A percentile compares a stretch with the other conserved stretches of the same genome.
Evolutionary conservation across 35 echinoderm and acorn worm genomes (phyloP).

Genomic region (Stichopus chloronotus): DNA sequence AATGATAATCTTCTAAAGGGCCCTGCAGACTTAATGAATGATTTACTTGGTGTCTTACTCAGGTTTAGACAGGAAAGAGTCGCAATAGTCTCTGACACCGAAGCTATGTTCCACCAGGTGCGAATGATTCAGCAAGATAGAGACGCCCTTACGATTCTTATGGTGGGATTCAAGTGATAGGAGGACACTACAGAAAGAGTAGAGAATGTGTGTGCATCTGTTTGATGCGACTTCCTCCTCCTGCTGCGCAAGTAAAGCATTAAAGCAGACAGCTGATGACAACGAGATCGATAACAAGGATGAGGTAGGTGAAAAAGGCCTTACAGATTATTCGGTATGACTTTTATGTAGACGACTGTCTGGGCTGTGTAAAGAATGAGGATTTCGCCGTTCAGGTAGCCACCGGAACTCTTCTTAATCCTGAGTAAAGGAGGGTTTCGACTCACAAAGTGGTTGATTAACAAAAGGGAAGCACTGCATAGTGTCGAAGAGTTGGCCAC

Average conservation of each 20-base stretch:
- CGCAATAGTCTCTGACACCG: conserved; percentile 36
- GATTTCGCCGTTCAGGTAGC: conserved; percentile 11
- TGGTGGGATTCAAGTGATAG: conserved; percentile 55
- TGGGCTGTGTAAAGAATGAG: conserved; percentile 33
- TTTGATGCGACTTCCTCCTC: neutral
- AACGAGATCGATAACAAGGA: neutral
- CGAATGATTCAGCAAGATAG: conserved; percentile 11
- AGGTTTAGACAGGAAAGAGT: conserved; percentile 53
- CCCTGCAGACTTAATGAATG: conserved; percentile 61
- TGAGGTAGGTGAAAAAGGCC: conserved; percentile 17
- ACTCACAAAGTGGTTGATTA: conserved; percentile 72
- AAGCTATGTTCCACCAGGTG: conserved; percentile 68
- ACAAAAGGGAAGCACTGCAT: conserved; percentile 33
- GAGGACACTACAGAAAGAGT: conserved; percentile 12
- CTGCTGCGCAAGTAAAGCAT: neutral
- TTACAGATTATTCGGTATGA: conserved; percentile 43
- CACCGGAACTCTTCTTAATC: neutral
- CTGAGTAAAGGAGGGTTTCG: conserved; percentile 56
- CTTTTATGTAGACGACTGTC: conserved; percentile 74
- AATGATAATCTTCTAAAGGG: conserved; percentile 65
- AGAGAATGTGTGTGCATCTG: conserved; percentile 14
- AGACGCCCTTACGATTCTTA: conserved; percentile 50
- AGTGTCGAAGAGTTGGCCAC: conserved; percentile 14
- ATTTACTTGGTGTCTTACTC: conserved; percentile 47
- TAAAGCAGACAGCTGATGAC: neutral